Evolutionary conservation across 1,140 invertebrate genomes (phyloP).

Genomic region (Apis florea): DNA sequence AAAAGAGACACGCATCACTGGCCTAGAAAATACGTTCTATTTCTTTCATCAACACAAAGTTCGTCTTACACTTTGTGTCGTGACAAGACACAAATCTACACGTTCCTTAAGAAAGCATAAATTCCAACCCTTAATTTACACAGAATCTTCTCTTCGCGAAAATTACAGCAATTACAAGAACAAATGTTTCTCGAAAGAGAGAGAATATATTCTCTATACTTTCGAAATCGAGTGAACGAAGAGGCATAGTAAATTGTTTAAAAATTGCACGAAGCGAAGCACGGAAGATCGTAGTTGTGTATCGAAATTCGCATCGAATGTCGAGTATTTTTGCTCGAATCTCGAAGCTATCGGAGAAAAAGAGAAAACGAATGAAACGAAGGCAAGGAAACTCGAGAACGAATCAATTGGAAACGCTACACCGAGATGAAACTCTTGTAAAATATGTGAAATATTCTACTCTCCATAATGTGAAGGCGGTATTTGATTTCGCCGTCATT

Average conservation of each 20-base stretch:
- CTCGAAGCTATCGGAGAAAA: neutral
- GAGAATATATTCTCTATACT: neutral
- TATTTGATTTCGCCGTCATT: neutral
- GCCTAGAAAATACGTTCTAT: neutral
- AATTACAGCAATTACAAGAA: neutral
- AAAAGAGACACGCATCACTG: neutral
- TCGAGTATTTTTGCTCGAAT: neutral
- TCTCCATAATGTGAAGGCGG: too few species aligned
- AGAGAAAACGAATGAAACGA: neutral
- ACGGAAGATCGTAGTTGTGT: neutral
- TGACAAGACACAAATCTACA: neutral
- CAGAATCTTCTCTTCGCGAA: neutral
- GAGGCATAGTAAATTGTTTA: neutral
- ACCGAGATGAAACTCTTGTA: neutral
- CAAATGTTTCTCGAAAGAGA: neutral
- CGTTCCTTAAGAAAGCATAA: neutral
- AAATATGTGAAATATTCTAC: neutral
- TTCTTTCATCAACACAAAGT: neutral
- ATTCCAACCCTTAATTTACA: neutral
- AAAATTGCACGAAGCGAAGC: neutral
- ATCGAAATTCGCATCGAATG: neutral
- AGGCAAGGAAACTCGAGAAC: neutral
- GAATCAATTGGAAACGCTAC: slow-evolving; percentile 14
- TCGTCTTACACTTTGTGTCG: neutral
- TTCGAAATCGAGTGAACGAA: neutral